A percentile compares a stretch with the other conserved stretches of the same genome.
phyloP scores from a whole-genome alignment of 2,113 vertebrate species.

The Pycnonotus jocosus region DNA sequence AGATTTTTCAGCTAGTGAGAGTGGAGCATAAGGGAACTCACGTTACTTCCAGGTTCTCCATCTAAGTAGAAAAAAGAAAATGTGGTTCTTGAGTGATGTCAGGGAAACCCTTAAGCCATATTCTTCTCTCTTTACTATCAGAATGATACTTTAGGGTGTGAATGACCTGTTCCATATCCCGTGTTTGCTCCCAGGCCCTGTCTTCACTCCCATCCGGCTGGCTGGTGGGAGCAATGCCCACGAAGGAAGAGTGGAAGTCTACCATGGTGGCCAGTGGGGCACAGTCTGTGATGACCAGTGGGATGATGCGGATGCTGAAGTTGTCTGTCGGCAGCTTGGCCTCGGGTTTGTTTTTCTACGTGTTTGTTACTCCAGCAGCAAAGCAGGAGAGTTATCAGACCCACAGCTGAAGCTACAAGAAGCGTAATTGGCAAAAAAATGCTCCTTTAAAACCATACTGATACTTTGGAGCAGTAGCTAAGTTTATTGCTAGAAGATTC shows the following conservation, averaged over 20 bases:
- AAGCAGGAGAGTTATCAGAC: neutral
- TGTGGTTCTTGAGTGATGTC: neutral
- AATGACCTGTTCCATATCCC: neutral
- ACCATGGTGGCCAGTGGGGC: slow-evolving; percentile 89
- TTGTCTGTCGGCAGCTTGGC: slow-evolving; percentile 94
- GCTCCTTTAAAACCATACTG: neutral
- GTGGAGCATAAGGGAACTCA: neutral
- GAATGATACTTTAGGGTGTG: neutral
- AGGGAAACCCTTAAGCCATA: neutral
- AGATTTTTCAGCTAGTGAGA: neutral
- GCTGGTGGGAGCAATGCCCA: slow-evolving; percentile 70
- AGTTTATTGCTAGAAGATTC: neutral
- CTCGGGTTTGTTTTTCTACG: slow-evolving; percentile 76
- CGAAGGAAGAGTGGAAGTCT: slow-evolving; percentile 91
- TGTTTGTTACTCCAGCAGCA: neutral
- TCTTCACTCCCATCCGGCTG: slow-evolving; percentile 77
- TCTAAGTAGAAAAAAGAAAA: neutral
- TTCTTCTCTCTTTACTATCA: neutral
- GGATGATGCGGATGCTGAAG: slow-evolving; percentile 94
- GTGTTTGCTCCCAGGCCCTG: slow-evolving; percentile 55
- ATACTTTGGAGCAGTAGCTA: neutral
- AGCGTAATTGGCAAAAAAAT: neutral
- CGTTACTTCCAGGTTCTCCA: neutral
- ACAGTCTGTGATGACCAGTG: slow-evolving; percentile 95
- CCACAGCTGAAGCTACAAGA: neutral